Evolutionary conservation across 1,140 invertebrate species (phyloP).

Genomic region (Manduca sexta): DNA sequence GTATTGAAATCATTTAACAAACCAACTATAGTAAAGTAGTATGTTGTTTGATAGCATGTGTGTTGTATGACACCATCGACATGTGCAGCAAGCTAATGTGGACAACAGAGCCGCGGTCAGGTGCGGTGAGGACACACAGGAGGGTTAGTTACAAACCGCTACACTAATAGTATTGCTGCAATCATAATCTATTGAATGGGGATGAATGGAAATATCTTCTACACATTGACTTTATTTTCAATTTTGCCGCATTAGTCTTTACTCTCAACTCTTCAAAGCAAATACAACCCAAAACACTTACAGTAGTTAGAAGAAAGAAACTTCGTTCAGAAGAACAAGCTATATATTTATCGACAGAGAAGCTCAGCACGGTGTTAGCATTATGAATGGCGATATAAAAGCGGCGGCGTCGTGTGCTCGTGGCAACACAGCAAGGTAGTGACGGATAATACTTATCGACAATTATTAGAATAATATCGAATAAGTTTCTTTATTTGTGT

Average conservation of each 20-base stretch:
- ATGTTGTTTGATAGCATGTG: no score
- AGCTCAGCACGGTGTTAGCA: slow-evolving; percentile 26
- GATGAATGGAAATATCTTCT: no score
- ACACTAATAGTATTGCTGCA: not conserved
- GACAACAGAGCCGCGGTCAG: not conserved
- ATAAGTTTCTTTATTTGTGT: no score
- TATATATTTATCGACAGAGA: slow-evolving; percentile 4
- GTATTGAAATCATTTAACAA: no score
- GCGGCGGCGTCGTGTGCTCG: slow-evolving; percentile 47
- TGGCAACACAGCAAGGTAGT: not conserved
- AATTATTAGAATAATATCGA: not conserved
- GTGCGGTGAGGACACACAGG: no score
- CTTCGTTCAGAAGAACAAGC: not conserved
- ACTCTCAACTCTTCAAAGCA: no score
- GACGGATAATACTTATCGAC: not conserved
- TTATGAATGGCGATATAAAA: slow-evolving; percentile 24
- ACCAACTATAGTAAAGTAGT: no score
- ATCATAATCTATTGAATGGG: not conserved
- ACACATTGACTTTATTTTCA: no score
- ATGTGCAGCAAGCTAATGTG: not conserved
- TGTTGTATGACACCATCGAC: no score
- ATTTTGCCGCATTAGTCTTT: no score
- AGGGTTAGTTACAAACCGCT: slow-evolving; percentile 4
- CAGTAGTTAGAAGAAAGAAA: no score
- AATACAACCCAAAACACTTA: no score